Conservation (phyloP, 2,888 invertebrate species). For the Macrophya alboannulata region DNA sequence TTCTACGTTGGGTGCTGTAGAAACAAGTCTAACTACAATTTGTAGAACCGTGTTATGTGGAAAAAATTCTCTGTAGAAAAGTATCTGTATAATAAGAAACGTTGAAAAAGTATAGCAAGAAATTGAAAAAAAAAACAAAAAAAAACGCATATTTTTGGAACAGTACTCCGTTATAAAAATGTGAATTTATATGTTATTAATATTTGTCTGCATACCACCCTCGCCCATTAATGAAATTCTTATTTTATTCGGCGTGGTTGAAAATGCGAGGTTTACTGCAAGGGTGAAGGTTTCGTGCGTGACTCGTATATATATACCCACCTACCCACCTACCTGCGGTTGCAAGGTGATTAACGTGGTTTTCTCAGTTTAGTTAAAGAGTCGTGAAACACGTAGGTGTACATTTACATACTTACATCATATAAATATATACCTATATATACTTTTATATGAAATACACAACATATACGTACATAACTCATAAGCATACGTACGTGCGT, state of each 20-base stretch:
- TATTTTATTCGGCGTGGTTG: not conserved
- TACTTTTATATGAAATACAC: not conserved
- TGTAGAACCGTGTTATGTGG: too few relatives aligned
- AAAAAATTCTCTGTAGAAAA: too few relatives aligned
- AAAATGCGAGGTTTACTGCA: not conserved
- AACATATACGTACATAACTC: not conserved
- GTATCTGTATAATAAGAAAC: too few relatives aligned
- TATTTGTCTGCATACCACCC: not conserved
- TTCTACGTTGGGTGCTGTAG: too few relatives aligned
- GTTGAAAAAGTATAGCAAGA: too few relatives aligned
- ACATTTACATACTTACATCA: not conserved
- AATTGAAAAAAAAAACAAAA: too few relatives aligned
- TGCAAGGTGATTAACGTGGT: conserved; percentile 17
- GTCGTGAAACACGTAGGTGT: conserved; percentile 5
- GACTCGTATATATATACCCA: not conserved
- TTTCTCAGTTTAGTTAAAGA: conserved; percentile 29
- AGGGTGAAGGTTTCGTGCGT: conserved; percentile 8
- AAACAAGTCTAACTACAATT: too few relatives aligned
- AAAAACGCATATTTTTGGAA: too few relatives aligned
- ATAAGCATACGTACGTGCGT: conserved; percentile 17
- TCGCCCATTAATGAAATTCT: not conserved
- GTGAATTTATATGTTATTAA: not conserved
- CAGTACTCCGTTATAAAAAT: too few relatives aligned
- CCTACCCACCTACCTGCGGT: not conserved
- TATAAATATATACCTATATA: not conserved